These are phyloP conservation scores for Pherbina coryleti DNA, from an alignment of 2,888 invertebrate species.

Conservation along the genomic window DNA sequence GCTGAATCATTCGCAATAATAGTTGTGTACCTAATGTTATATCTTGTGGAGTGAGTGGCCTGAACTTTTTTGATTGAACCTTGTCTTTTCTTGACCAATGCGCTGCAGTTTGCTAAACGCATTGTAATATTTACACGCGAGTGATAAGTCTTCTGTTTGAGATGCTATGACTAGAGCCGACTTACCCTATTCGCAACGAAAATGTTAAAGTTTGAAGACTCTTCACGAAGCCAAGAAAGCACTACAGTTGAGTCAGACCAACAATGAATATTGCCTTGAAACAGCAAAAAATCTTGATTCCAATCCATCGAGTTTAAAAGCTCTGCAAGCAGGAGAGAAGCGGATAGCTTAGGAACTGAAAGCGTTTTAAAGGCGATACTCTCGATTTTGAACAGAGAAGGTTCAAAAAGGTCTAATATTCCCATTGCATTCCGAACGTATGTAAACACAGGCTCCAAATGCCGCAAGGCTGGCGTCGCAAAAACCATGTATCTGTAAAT, in stretches of 20 bases:
- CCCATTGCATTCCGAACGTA: constrained; percentile 1
- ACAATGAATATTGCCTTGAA: constrained; percentile 8
- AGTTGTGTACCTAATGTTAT: constrained; percentile 23
- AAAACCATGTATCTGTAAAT: constrained; percentile 36
- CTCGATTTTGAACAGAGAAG: constrained; percentile 44
- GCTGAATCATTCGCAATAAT: constrained; percentile 31
- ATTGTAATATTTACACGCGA: not conserved
- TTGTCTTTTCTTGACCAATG: not conserved
- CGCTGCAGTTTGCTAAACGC: not conserved
- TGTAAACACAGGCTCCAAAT: constrained; percentile 39
- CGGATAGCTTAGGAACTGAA: not conserved
- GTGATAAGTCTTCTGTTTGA: not conserved
- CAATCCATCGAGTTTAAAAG: not conserved
- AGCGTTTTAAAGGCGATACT: constrained; percentile 41
- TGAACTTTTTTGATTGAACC: too few relatives aligned
- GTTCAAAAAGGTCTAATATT: constrained; percentile 2
- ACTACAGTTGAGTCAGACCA: constrained; percentile 42
- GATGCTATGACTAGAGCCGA: not conserved
- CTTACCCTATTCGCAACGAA: constrained; percentile 40
- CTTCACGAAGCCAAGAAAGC: constrained; percentile 37
- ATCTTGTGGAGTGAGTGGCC: constrained; percentile 20
- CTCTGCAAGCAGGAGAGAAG: constrained; percentile 13
- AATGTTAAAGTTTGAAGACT: constrained; percentile 36
- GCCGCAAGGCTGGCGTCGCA: constrained; percentile 41
- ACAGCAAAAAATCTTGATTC: not conserved